Conservation (phyloP, 2,113 vertebrate genomes). For the Podilymbus podiceps region DNA sequence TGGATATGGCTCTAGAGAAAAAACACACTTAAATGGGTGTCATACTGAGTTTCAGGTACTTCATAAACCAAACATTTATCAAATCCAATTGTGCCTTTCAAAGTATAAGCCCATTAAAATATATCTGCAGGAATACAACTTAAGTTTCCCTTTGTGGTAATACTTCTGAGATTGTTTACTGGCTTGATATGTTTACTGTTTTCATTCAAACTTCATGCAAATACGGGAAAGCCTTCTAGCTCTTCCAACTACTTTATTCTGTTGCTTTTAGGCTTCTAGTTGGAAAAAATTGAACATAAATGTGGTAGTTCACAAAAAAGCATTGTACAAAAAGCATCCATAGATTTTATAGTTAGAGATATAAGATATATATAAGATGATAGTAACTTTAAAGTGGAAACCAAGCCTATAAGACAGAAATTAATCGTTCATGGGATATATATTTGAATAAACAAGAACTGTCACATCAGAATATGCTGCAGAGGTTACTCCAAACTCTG, state of each 20-base stretch:
- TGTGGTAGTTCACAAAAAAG: not conserved
- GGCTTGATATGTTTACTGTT: not conserved
- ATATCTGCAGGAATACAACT: not conserved
- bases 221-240: not conserved
- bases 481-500: not conserved
- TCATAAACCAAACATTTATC: not conserved
- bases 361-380: not conserved
- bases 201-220: not conserved
- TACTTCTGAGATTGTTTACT: not conserved
- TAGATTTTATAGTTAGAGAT: not conserved
- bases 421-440: not conserved
- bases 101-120: not conserved
- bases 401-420: not conserved
- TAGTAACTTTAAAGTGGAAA: not conserved
- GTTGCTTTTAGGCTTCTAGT: not conserved
- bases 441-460: not conserved
- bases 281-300: constrained; percentile 11
- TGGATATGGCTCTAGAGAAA: not conserved
- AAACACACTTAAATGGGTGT: not conserved
- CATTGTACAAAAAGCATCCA: not conserved
- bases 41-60: not conserved
- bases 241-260: not conserved
- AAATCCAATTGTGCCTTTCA: not conserved
- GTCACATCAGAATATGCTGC: not conserved
- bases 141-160: not conserved